phyloP scores from a whole-genome alignment of 2,797 vertebrate species.

The Danio tinwini region DNA sequence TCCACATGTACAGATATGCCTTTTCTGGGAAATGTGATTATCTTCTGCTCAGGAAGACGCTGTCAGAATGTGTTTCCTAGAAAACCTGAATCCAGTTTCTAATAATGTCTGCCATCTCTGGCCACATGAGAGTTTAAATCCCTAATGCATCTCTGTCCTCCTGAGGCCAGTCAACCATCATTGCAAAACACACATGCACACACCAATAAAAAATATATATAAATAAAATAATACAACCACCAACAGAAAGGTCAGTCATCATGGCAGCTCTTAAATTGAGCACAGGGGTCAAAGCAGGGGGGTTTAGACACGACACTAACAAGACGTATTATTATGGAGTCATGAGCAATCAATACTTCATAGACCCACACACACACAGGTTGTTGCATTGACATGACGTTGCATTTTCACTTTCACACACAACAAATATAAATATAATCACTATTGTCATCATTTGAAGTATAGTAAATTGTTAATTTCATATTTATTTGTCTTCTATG shows the following conservation, averaged over 20 bases:
- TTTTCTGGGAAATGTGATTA: not conserved
- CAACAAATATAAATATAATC: too few species aligned
- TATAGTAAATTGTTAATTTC: too few species aligned
- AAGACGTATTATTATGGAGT: constrained; percentile 21
- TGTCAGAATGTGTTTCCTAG: not conserved
- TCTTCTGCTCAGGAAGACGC: not conserved
- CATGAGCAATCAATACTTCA: constrained; percentile 41
- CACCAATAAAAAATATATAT: constrained; percentile 10
- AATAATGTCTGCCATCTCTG: not conserved
- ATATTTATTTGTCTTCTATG: too few species aligned
- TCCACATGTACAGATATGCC: not conserved
- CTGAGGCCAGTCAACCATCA: constrained; percentile 3
- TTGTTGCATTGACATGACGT: too few species aligned
- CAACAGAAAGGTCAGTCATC: constrained; percentile 12
- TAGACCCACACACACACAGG: too few species aligned
- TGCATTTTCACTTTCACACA: too few species aligned
- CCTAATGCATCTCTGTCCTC: constrained; percentile 17
- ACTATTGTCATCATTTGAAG: too few species aligned
- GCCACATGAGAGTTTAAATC: constrained; percentile 15
- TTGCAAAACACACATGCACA: constrained; percentile 16
- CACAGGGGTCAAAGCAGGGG: constrained; percentile 8
- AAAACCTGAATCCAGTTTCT: not conserved
- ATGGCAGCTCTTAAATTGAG: constrained; percentile 12
- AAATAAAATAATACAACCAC: too few species aligned
- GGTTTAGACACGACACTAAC: constrained; percentile 15